Evolutionary conservation across 2,113 vertebrate genomes (phyloP), one percentile per base, ranked within the genome.

Genomic region (Sylvilagus bachmani): DNA sequence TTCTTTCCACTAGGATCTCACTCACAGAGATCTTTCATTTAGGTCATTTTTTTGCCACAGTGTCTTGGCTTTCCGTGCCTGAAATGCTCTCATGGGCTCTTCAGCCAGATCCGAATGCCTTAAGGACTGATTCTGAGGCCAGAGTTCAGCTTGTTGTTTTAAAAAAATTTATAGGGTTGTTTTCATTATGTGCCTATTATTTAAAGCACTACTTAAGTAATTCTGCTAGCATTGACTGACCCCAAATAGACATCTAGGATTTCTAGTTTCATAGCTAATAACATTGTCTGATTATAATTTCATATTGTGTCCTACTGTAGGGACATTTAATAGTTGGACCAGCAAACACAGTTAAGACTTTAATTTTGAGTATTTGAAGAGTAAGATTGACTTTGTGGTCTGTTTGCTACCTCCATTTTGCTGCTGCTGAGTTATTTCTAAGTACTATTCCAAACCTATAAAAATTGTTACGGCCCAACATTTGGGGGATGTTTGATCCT

Each of bases 251-350:
- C 21, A 75, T 53, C 24, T 44, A 29, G 86, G 22, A 31, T 81
- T 83, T 86, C 86, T 92, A 92, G 58, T 94, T 86, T 95, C 66
- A 86, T 36, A 84, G 53, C 25, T 86, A 61, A 21, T 73, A 84
- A 80, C 2, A 7, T 82, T 75, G 11, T 61, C 55, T 86, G 58
- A 93, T 91, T 81, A 17, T 93, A 84, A 62, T 53, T 73, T 83
- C 7, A 38, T 55, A 29, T 24, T 91, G 27, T 31, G 86, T 89
- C 49, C 58, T 87, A 13, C 19, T n/a, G 19, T 89, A 82, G 33
- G 79, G 77, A 25, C 10, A 91, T 73, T 84, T 82, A 91, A 33
- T 89, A 83, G 19, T 93, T 80, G 38, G 58, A 83, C n/a, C 90
- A 58, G 31, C 86, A 87, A 74, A 36, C 27, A 49, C 0, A 58